Conservation (phyloP, 2,113 vertebrate genomes). For the Aplodontia rufa region DNA sequence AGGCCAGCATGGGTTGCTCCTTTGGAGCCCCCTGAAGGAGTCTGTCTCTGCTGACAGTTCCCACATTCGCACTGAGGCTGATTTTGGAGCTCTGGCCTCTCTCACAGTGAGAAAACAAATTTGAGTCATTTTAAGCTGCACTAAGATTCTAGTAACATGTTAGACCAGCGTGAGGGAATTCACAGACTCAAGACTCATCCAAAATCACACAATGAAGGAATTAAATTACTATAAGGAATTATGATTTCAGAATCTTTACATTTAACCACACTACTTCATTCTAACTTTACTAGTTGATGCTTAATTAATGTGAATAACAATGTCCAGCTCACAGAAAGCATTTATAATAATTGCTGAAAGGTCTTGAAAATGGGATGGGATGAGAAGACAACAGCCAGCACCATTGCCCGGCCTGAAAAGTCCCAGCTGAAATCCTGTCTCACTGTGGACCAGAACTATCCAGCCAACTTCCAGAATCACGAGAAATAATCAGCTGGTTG, state of each 20-base stretch:
- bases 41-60: accelerated
- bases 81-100: background rate
- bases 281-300: background rate
- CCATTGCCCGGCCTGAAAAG: background rate
- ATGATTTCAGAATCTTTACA: background rate
- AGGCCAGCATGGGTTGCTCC: background rate
- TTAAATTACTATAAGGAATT: background rate
- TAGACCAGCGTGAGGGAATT: background rate
- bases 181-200: background rate
- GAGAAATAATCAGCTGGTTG: background rate
- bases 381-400: background rate
- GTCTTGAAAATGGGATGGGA: background rate
- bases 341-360: background rate
- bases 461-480: background rate
- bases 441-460: background rate
- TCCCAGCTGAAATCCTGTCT: background rate
- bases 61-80: background rate
- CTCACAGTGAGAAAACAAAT: background rate
- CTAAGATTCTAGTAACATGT: background rate
- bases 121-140: background rate
- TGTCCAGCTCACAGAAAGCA: background rate
- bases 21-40: background rate
- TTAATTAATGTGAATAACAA: background rate
- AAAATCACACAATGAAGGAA: background rate
- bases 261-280: background rate